These are phyloP conservation scores for Platichthys stellatus DNA, from an alignment of 2,113 vertebrate genomes.

Conservation along the genomic window DNA sequence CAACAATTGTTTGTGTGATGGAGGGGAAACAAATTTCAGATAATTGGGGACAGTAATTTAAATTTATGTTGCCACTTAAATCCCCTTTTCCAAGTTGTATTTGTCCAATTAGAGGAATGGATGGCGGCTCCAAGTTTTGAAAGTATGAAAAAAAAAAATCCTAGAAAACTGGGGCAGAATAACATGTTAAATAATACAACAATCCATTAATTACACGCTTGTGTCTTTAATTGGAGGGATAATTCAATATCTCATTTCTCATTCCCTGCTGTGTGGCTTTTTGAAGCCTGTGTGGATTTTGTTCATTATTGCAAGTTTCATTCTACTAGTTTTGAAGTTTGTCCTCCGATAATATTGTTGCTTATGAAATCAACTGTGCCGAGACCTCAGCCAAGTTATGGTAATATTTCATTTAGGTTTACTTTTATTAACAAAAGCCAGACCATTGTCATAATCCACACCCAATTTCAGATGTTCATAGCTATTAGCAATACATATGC, in stretches of 20 bases:
- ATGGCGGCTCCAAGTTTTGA: constrained; percentile 23
- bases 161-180: constrained; percentile 31
- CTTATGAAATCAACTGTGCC: too few species aligned
- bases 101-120: constrained; percentile 55
- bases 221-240: constrained; percentile 13
- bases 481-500: too few species aligned
- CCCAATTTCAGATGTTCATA: too few species aligned
- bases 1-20: constrained; percentile 49
- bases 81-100: constrained; percentile 54
- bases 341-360: too few species aligned
- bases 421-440: too few species aligned
- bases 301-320: background rate
- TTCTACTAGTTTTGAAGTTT: background rate
- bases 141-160: constrained; percentile 34
- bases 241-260: constrained; percentile 57
- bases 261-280: constrained; percentile 31
- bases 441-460: too few species aligned
- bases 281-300: constrained; percentile 17
- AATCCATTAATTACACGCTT: constrained; percentile 41
- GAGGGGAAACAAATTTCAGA: constrained; percentile 63
- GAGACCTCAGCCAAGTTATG: too few species aligned
- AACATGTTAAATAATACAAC: constrained; percentile 59
- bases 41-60: constrained; percentile 69
- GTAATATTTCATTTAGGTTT: too few species aligned
- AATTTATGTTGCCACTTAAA: constrained; percentile 68